phyloP scores from a whole-genome alignment of 2,888 invertebrate species.

The Hypolimnas misippus region DNA sequence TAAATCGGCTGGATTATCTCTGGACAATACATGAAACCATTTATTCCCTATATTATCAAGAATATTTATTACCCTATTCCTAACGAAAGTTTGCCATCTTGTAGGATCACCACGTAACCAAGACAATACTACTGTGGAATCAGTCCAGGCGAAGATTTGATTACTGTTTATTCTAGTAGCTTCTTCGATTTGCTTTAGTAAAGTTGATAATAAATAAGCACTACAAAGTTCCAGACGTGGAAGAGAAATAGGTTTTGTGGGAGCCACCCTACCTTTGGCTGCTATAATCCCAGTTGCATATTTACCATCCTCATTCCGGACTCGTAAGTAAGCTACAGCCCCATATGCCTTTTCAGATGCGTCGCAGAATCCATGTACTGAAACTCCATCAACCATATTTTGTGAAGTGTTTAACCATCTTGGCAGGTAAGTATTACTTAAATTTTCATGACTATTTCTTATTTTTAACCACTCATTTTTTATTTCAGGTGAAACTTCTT shows the following conservation, averaged over 20 bases:
- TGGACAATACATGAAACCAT: constrained; percentile 35
- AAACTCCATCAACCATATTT: constrained; percentile 12
- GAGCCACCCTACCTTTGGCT: constrained; percentile 29
- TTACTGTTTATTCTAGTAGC: not conserved
- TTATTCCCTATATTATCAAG: not conserved
- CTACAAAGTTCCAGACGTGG: constrained; percentile 33
- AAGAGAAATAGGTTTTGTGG: constrained; percentile 32
- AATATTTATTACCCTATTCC: constrained; percentile 11
- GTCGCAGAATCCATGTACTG: constrained; percentile 43
- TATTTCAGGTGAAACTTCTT: constrained; percentile 36
- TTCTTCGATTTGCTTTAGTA: constrained; percentile 22
- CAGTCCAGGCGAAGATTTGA: constrained; percentile 34
- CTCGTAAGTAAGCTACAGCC: constrained; percentile 29
- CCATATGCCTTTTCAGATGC: constrained; percentile 38
- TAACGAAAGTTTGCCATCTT: constrained; percentile 30
- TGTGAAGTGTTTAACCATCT: constrained; percentile 1
- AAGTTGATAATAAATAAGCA: constrained; percentile 30
- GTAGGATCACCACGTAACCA: constrained; percentile 37
- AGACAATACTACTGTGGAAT: constrained; percentile 34
- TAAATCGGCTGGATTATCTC: constrained; percentile 47
- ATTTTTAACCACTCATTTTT: constrained; percentile 39
- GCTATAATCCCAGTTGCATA: constrained; percentile 1
- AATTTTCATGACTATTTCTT: constrained; percentile 27
- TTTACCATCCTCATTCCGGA: too few relatives aligned
- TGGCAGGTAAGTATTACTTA: constrained; percentile 13